phyloP scores from a whole-genome alignment of 2,797 vertebrate genomes.

The Meda fulgida region DNA sequence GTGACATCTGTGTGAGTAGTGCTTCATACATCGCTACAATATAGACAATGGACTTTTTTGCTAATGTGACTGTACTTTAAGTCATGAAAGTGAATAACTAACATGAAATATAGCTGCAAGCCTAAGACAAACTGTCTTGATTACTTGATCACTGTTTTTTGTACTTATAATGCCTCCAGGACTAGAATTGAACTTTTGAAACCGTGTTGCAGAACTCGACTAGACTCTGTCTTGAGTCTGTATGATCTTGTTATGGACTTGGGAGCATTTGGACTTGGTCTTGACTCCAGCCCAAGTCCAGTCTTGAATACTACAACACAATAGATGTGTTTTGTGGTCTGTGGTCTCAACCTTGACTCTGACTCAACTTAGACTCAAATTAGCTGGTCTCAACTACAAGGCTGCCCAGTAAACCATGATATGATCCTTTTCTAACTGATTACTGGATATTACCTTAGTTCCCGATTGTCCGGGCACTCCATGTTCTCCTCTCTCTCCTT shows the following conservation, averaged over 20 bases:
- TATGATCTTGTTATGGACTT: neutral
- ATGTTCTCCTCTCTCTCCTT: conserved; percentile 81
- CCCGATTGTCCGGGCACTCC: conserved; percentile 83
- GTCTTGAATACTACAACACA: neutral
- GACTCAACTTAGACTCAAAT: neutral
- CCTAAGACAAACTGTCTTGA: neutral
- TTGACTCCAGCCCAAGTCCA: neutral
- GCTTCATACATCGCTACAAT: neutral
- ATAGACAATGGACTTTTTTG: neutral
- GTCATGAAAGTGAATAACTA: neutral
- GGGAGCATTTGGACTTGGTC: neutral
- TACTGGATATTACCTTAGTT: conserved; percentile 69
- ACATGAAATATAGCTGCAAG: neutral
- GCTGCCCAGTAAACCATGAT: neutral
- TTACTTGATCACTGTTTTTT: neutral
- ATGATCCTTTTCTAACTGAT: neutral
- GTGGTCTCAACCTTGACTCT: neutral
- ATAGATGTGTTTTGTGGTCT: neutral
- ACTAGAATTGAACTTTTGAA: neutral
- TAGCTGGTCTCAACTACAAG: neutral
- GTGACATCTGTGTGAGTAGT: neutral
- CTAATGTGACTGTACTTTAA: neutral
- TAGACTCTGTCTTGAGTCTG: neutral
- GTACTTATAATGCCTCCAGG: neutral
- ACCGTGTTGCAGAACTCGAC: neutral